Evolutionary conservation across 2,797 vertebrate genomes (phyloP), one percentile per base, ranked within the genome.

Genomic region (Bryconaethiops microstoma): DNA sequence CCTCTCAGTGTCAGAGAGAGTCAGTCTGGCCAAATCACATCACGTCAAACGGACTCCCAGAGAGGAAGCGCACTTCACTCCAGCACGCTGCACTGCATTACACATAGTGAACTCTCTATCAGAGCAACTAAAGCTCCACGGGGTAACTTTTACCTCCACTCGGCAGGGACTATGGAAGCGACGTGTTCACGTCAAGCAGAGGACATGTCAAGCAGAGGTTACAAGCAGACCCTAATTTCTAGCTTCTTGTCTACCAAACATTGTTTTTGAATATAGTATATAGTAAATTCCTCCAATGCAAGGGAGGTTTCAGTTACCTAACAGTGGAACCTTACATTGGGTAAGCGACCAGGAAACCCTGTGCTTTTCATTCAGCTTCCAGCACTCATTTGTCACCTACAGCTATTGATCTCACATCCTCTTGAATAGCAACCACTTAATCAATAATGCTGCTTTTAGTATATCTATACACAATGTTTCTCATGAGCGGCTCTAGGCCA

Each of bases 1-100:
- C 57, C 74, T 83, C 77, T 70, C 29, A 2, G 83, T 85, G 79
- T 85, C 83, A 74, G 76, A 74, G 57, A 76, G 81, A 83, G 83
- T 81, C 77, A 79, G 85, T 74, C 78, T 60, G 54, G 68, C 78
- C 74, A 57, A 65, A 84, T 74, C 64, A 23, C 82, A 82, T 84
- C 81, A 85, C 77, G 45, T 84, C 80, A 84, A 52, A 45, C 19
- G 12, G 55, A 54, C 57, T 83, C 70, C 74, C 68, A 48, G 78
- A 84, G 71, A 81, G 75, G 70, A 75, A 78, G 57, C 67, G 72
- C 76, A 67, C 81, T 83, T 81, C 79, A 76, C 55, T 76, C 25
- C 40, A 70, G 65, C 79, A 72, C 9, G 45, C 23, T 59, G 64
- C 79, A 74, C 54, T 80, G 70, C 74, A 74, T 76, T 76, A 63